These are phyloP conservation scores for Eupithecia vulgata DNA, from an alignment of 2,888 invertebrate species.

Conservation along the genomic window DNA sequence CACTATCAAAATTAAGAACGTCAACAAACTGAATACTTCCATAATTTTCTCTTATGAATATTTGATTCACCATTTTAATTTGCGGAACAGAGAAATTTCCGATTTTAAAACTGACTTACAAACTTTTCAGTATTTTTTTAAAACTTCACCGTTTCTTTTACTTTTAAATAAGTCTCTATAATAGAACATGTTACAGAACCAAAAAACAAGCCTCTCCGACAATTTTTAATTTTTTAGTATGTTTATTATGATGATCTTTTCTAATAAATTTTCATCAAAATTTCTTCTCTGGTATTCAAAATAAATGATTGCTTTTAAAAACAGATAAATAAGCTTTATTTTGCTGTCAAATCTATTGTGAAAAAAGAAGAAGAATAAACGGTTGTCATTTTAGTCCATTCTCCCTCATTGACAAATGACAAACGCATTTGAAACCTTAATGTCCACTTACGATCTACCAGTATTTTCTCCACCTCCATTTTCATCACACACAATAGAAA, in stretches of 20 bases:
- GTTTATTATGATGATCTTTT: neutral
- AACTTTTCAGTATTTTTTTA: neutral
- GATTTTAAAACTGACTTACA: neutral
- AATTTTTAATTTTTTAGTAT: neutral
- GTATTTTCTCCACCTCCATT: conserved; percentile 7
- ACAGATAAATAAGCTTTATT: neutral
- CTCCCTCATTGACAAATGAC: conserved; percentile 18
- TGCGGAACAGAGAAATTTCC: neutral
- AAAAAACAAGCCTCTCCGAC: neutral
- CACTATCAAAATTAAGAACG: neutral
- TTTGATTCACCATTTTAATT: neutral
- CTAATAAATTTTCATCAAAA: neutral
- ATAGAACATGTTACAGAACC: neutral
- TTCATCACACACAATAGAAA: conserved; percentile 22
- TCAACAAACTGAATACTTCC: neutral
- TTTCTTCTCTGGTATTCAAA: neutral
- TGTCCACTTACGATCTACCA: neutral
- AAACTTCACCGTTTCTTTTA: neutral
- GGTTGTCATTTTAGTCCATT: neutral
- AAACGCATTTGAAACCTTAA: conserved; percentile 1
- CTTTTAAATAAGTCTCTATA: neutral
- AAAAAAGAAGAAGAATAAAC: neutral
- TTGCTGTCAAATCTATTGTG: neutral
- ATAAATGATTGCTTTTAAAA: neutral
- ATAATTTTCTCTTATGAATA: neutral